A percentile compares a stretch with the other conserved stretches of the same genome.
Evolutionary conservation across 2,113 vertebrate genomes (phyloP).

Genomic region (Zosterops pallidus): DNA sequence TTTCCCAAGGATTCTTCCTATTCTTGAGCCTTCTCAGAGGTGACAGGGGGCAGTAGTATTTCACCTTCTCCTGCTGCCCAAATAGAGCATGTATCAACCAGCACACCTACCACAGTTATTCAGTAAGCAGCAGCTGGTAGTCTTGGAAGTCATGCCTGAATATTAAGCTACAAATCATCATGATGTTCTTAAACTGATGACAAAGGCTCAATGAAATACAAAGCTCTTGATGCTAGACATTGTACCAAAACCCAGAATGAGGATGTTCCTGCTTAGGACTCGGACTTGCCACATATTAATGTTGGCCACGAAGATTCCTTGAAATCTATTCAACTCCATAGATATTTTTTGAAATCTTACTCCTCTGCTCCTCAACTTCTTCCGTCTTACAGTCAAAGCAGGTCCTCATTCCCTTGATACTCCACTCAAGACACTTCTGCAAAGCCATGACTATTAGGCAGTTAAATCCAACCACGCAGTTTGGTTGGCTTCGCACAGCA

Average conservation of each 20-base stretch:
- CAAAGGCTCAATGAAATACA: neutral
- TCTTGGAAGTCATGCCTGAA: neutral
- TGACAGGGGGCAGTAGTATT: neutral
- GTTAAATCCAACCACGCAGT: neutral
- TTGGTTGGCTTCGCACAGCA: neutral
- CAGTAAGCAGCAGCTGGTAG: neutral
- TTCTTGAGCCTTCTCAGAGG: neutral
- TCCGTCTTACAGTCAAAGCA: neutral
- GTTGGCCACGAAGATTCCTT: neutral
- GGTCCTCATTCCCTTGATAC: neutral
- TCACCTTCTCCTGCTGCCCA: neutral
- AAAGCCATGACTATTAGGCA: neutral
- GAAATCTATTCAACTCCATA: neutral
- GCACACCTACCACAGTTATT: neutral
- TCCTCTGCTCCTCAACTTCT: neutral
- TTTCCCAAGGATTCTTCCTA: neutral
- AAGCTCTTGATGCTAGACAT: neutral
- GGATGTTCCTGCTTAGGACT: neutral
- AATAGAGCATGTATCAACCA: neutral
- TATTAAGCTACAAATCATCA: neutral
- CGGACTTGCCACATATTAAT: neutral
- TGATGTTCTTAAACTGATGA: neutral
- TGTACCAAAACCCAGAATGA: neutral
- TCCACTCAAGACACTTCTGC: neutral
- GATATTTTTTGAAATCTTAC: neutral